Evolutionary conservation across 2,888 invertebrate species (phyloP).

Genomic region (Sphaerophoria rueppellii): DNA sequence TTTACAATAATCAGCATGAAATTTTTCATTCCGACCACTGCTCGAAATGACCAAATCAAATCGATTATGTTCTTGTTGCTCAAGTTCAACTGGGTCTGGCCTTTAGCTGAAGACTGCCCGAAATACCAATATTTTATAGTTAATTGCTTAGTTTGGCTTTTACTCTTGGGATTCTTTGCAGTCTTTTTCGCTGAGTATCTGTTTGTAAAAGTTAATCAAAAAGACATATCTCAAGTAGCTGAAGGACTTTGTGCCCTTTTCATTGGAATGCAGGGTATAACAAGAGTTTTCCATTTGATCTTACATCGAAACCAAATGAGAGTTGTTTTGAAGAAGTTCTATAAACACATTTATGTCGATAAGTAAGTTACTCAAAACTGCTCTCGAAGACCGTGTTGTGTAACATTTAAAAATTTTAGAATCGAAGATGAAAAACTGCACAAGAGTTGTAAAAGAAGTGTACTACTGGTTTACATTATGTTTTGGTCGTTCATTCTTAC

Average conservation of each 20-base stretch:
- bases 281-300: constrained; percentile 11
- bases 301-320: constrained; percentile 26
- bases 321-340: constrained; percentile 27
- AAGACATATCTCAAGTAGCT: constrained; percentile 26
- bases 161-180: constrained; percentile 4
- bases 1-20: background rate
- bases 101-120: constrained; percentile 8
- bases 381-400: background rate
- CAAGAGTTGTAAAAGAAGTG: constrained; percentile 9
- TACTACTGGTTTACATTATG: constrained; percentile 19
- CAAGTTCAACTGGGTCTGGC: constrained; percentile 39
- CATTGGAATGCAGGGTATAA: constrained; percentile 14
- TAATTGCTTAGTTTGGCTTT: constrained; percentile 11
- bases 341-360: constrained; percentile 20
- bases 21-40: constrained; percentile 22
- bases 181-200: constrained; percentile 17
- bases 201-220: constrained; percentile 4
- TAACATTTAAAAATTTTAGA: background rate
- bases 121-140: constrained; percentile 6
- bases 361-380: background rate
- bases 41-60: background rate
- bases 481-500: constrained; percentile 12
- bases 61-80: constrained; percentile 29
- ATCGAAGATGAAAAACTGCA: constrained; percentile 31
- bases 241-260: constrained; percentile 33